phyloP scores from a whole-genome alignment of 2,113 vertebrate species.

The Bos javanicus region DNA sequence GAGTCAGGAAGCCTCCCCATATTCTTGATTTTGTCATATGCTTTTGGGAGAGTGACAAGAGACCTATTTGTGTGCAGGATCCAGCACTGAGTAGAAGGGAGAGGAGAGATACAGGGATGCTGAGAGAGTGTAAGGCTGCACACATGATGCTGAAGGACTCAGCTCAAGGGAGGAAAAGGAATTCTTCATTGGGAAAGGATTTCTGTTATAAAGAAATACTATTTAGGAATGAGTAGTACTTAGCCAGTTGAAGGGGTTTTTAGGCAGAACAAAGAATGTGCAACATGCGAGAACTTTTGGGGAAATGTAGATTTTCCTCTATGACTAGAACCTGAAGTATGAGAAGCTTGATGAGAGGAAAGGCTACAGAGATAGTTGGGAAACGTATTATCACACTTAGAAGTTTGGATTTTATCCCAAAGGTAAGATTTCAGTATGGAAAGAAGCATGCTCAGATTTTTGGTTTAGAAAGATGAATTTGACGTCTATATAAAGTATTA shows the following conservation, averaged over 20 bases:
- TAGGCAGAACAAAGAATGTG: background rate
- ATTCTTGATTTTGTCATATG: background rate
- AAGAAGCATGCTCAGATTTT: background rate
- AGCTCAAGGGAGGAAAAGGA: background rate
- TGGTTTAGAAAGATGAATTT: background rate
- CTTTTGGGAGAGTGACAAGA: background rate
- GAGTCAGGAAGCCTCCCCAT: background rate
- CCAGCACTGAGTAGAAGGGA: background rate
- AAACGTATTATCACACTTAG: background rate
- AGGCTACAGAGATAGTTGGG: background rate
- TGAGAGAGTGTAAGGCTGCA: background rate
- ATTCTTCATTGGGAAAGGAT: background rate
- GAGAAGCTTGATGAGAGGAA: background rate
- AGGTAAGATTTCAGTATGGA: background rate
- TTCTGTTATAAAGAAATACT: background rate
- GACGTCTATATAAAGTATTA: background rate
- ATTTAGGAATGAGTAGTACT: background rate
- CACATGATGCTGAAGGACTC: background rate
- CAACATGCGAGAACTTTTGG: background rate
- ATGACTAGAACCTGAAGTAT: background rate
- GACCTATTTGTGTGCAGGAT: background rate
- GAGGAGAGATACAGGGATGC: background rate
- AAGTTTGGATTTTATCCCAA: background rate
- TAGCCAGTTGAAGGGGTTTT: background rate
- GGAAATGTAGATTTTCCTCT: background rate